A percentile compares a stretch with the other conserved stretches of the same genome.
These are phyloP conservation scores for Parnassius mnemosyne DNA, from an alignment of 2,888 invertebrate genomes.

Conservation along the genomic window DNA sequence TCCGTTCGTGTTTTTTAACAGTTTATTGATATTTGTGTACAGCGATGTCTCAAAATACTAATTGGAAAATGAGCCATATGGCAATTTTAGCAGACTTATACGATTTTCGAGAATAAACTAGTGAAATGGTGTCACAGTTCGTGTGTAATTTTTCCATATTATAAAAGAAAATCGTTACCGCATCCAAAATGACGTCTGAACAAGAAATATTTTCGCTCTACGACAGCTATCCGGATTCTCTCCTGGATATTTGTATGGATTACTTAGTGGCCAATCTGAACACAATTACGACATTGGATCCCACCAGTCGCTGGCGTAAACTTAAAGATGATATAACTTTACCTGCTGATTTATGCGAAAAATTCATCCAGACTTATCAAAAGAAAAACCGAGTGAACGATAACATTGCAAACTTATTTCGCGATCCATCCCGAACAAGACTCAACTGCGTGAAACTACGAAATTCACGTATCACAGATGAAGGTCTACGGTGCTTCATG, in stretches of 20 bases:
- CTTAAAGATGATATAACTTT: slow-evolving; percentile 82
- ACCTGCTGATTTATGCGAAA: slow-evolving; percentile 87
- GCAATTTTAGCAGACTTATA: slow-evolving; percentile 13
- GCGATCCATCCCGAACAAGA: slow-evolving; percentile 86
- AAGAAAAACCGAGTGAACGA: slow-evolving; percentile 81
- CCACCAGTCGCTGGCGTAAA: slow-evolving; percentile 63
- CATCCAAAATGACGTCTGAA: slow-evolving; percentile 50
- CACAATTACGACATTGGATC: slow-evolving; percentile 78
- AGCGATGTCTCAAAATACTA: slow-evolving; percentile 15
- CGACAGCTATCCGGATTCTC: slow-evolving; percentile 77
- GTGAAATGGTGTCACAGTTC: slow-evolving; percentile 41
- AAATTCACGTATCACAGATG: slow-evolving; percentile 86
- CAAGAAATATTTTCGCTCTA: slow-evolving; percentile 49
- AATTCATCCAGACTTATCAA: slow-evolving; percentile 82
- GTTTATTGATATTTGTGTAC: slow-evolving; percentile 14
- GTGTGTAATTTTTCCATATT: slow-evolving; percentile 39
- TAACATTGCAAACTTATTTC: slow-evolving; percentile 85
- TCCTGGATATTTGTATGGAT: slow-evolving; percentile 83
- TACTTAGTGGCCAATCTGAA: slow-evolving; percentile 82
- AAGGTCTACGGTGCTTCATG: slow-evolving; percentile 85
- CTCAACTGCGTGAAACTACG: slow-evolving; percentile 85
- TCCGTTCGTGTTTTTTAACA: background rate
- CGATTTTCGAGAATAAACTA: background rate
- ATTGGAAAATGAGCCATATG: slow-evolving; percentile 19
- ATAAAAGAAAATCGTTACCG: slow-evolving; percentile 33